These are phyloP conservation scores for Euclidia mi DNA, from an alignment of 2,888 invertebrate species.

Conservation along the genomic window DNA sequence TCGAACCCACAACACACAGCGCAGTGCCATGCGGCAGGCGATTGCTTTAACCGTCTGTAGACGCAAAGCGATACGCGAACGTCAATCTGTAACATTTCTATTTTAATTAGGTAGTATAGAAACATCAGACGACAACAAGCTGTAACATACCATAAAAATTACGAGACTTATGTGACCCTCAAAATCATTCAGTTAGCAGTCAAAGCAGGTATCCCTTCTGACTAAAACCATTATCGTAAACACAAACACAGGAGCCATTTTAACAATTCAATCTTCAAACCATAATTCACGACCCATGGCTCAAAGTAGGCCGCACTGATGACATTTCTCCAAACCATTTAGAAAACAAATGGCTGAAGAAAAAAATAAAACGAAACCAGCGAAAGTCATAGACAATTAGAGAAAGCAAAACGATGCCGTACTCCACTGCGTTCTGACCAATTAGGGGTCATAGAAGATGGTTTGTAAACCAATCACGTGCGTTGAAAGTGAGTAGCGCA, in stretches of 20 bases:
- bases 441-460: conserved; percentile 68
- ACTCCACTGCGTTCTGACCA: conserved; percentile 61
- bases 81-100: no score
- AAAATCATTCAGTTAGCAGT: no score
- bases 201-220: not conserved
- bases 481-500: conserved; percentile 70
- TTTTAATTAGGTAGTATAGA: no score
- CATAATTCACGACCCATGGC: not conserved
- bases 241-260: no score
- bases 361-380: conserved; percentile 57
- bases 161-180: no score
- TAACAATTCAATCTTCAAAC: not conserved
- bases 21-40: no score
- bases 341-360: conserved; percentile 50
- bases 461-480: conserved; percentile 76
- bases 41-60: no score
- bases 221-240: not conserved
- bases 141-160: no score
- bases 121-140: no score
- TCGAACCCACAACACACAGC: no score
- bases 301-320: conserved; percentile 23
- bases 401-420: conserved; percentile 71
- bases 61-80: no score
- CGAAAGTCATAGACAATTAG: conserved; percentile 79
- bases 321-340: conserved; percentile 36